Conservation (phyloP, 2,113 vertebrate species). For the Tapirus terrestris region DNA sequence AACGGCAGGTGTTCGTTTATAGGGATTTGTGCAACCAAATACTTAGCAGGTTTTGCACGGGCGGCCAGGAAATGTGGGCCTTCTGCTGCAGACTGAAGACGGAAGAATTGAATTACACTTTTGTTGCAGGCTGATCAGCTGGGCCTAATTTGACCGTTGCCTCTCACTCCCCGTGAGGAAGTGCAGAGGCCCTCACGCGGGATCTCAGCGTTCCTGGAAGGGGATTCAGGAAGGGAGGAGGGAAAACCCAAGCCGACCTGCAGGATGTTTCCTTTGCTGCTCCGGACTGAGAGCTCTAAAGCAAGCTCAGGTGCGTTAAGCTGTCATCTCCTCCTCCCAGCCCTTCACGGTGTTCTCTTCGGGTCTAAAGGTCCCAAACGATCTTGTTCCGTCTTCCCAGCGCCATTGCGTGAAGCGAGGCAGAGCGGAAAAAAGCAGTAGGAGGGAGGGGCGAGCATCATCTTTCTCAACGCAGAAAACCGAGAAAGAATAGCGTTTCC, state of each 20-base stretch:
- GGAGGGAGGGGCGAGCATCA: background rate
- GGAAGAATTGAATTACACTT: background rate
- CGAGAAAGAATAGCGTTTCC: background rate
- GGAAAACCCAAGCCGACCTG: background rate
- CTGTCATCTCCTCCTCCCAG: no score
- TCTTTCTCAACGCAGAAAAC: background rate
- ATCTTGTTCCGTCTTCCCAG: background rate
- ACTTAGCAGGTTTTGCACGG: background rate
- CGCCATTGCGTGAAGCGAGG: background rate
- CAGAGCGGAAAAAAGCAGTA: fast-evolving
- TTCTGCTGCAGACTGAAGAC: background rate
- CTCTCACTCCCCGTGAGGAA: background rate
- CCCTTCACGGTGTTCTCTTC: background rate
- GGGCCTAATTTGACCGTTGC: background rate
- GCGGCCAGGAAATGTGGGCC: background rate
- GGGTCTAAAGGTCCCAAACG: background rate
- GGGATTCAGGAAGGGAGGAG: background rate
- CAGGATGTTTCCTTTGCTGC: background rate
- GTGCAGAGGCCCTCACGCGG: background rate
- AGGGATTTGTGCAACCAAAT: background rate
- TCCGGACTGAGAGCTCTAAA: background rate
- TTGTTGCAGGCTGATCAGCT: background rate
- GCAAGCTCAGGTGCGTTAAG: background rate
- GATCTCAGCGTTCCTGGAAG: background rate
- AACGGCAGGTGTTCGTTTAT: background rate